Evolutionary conservation across 2,113 vertebrate genomes (phyloP).

Genomic region (Triplophysa siluroides): DNA sequence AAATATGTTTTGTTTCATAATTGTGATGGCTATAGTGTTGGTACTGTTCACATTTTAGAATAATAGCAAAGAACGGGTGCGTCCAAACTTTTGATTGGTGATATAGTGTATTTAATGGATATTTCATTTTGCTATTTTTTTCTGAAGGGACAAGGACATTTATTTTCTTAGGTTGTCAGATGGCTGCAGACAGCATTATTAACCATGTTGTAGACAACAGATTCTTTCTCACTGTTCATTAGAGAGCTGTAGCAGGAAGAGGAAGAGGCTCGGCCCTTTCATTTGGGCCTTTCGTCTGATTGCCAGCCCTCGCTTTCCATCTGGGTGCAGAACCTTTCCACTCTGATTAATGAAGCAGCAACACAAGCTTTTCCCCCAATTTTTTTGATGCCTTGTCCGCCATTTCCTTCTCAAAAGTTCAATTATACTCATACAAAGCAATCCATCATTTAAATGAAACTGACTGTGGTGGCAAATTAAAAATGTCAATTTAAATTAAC

Average conservation of each 20-base stretch:
- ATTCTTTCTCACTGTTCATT: slow-evolving; percentile 39
- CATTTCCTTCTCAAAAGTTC: slow-evolving; percentile 76
- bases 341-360: slow-evolving; percentile 72
- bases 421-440: slow-evolving; percentile 75
- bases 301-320: slow-evolving; percentile 41
- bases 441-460: slow-evolving; percentile 77
- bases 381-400: slow-evolving; percentile 67
- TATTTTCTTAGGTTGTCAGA: not conserved
- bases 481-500: slow-evolving; percentile 79
- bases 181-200: not conserved
- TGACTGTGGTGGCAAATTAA: slow-evolving; percentile 75
- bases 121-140: not conserved
- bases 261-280: slow-evolving; percentile 30
- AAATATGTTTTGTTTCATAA: not conserved
- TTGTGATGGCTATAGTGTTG: too few relatives aligned
- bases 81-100: too few relatives aligned
- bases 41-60: too few relatives aligned
- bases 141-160: not conserved
- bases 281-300: slow-evolving; percentile 43
- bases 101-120: not conserved
- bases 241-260: slow-evolving; percentile 11
- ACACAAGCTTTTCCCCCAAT: slow-evolving; percentile 65
- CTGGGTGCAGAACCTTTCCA: slow-evolving; percentile 45
- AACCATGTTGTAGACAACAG: not conserved
- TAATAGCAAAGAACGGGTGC: too few relatives aligned